phyloP scores from a whole-genome alignment of 2,888 invertebrate species.

The Philopedon plagiatum region DNA sequence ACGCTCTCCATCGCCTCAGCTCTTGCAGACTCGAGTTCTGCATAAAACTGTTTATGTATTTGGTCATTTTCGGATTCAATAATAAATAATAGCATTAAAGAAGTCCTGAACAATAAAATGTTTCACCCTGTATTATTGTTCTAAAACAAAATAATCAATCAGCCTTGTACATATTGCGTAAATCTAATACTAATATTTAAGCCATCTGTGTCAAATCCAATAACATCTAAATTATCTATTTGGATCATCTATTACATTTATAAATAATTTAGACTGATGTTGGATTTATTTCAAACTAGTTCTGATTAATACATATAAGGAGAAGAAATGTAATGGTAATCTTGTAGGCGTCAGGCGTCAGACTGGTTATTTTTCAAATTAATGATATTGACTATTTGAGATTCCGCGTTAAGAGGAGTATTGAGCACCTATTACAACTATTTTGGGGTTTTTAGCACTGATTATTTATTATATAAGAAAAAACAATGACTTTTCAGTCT shows the following conservation, averaged over 20 bases:
- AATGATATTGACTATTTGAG: background rate
- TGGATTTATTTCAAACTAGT: conserved; percentile 33
- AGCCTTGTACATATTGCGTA: conserved; percentile 17
- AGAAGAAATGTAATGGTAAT: conserved; percentile 12
- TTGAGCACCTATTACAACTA: background rate
- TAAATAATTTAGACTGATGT: conserved; percentile 26
- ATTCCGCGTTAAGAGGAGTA: background rate
- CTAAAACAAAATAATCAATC: conserved; percentile 1
- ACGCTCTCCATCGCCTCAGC: no score
- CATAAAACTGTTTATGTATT: no score
- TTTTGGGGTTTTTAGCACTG: no score
- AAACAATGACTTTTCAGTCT: no score
- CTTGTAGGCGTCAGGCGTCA: conserved; percentile 38
- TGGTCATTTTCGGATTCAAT: no score
- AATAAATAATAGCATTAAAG: background rate
- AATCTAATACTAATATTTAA: conserved; percentile 20
- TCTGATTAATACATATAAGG: conserved; percentile 32
- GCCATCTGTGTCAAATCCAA: conserved; percentile 19
- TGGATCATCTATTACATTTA: conserved; percentile 31
- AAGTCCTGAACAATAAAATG: background rate
- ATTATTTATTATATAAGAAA: no score
- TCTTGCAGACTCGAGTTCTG: no score
- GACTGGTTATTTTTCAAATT: conserved; percentile 19
- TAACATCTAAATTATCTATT: conserved; percentile 32
- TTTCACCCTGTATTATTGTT: background rate